Conservation (phyloP, 2,797 vertebrate genomes). For the Tamandua tetradactyla region DNA sequence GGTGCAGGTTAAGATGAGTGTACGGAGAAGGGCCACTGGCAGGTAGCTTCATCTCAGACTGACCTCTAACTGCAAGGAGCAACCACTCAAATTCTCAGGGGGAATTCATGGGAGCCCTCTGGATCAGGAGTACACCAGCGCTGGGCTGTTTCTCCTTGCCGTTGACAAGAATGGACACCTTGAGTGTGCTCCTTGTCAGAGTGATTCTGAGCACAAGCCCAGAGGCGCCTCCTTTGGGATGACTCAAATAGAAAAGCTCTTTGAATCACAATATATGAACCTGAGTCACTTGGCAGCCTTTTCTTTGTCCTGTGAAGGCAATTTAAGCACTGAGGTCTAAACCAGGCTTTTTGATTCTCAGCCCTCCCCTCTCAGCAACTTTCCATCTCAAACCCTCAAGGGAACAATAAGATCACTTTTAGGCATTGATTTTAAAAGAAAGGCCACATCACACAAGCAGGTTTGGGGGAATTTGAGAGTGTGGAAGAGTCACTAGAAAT, state of each 20-base stretch:
- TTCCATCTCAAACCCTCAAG: conserved; percentile 3
- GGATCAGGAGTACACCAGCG: neutral
- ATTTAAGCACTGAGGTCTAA: conserved; percentile 63
- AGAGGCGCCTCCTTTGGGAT: conserved; percentile 53
- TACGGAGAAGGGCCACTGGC: neutral
- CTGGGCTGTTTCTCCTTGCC: neutral
- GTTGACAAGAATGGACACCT: neutral
- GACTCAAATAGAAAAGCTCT: conserved; percentile 69
- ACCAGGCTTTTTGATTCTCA: conserved; percentile 45
- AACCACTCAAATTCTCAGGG: neutral
- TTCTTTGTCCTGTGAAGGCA: conserved; percentile 66
- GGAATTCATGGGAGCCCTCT: neutral
- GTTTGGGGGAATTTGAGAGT: neutral
- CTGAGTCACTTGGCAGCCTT: conserved; percentile 69
- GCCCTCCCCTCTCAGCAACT: conserved; percentile 31
- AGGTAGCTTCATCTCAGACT: neutral
- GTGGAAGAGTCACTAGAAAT: conserved; percentile 59
- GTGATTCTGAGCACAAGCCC: conserved; percentile 41
- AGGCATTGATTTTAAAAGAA: conserved; percentile 66
- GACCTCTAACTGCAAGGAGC: neutral
- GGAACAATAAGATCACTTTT: conserved; percentile 3
- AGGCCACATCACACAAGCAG: conserved; percentile 53
- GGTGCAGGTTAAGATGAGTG: neutral
- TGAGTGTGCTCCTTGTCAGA: neutral
- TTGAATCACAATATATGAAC: conserved; percentile 71